A percentile compares a stretch with the other conserved stretches of the same genome.
Evolutionary conservation across 2,888 invertebrate genomes (phyloP).

Genomic region (Athalia cordata): DNA sequence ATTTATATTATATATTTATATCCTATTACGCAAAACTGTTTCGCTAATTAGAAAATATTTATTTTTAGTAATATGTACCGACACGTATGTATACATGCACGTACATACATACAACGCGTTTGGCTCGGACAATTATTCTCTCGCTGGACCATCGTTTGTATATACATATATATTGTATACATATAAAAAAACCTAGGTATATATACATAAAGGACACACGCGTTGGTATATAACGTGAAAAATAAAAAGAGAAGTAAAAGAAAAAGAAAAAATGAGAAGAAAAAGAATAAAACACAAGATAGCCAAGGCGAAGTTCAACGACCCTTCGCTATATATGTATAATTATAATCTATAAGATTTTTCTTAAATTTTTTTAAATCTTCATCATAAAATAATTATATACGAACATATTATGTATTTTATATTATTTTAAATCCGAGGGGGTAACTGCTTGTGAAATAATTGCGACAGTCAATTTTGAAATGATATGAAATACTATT

Average conservation of each 20-base stretch:
- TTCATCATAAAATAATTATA: neutral
- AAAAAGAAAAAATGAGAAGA: neutral
- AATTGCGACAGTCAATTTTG: no score
- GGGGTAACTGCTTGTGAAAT: no score
- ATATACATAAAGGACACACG: no score
- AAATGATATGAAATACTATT: no score
- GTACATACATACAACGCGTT: neutral
- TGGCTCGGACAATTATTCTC: constrained; percentile 20
- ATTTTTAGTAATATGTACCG: neutral
- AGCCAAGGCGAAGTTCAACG: constrained; percentile 20
- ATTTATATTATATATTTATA: constrained; percentile 36
- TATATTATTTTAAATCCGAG: no score
- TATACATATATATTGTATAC: no score
- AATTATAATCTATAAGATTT: neutral
- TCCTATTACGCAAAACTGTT: constrained; percentile 32
- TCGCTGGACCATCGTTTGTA: neutral
- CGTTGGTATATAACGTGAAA: no score
- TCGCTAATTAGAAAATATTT: constrained; percentile 38
- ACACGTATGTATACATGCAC: no score
- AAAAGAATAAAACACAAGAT: neutral
- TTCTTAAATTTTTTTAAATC: neutral
- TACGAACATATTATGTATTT: no score
- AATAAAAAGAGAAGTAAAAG: neutral
- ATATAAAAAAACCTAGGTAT: no score
- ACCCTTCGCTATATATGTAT: neutral